Evolutionary conservation across 37 sponge, comb jelly and placozoan species (phyloP), one percentile per base, ranked within the genome.

Genomic region (Aphrocallistes beatrix): DNA sequence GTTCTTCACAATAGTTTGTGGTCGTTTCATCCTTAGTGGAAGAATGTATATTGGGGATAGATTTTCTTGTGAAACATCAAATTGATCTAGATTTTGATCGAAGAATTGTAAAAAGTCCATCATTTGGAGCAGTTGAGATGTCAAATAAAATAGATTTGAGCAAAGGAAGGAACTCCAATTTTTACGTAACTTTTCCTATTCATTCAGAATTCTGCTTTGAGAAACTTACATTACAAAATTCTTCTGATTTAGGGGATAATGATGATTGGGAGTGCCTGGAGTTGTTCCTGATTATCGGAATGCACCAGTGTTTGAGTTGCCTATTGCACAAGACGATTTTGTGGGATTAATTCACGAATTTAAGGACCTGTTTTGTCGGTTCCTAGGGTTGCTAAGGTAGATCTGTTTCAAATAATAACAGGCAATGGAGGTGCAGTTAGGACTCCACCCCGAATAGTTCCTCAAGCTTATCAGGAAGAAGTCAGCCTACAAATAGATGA

Each of bases 401-500:
- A 60, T 19, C 28, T 25, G n/a, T 60, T 60, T 60, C 75, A 60
- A 30, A 60, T 60, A 19, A 60, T 19, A 28, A 60, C 75, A 25
- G 75, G 75, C n/a, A 30, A 32, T 60, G 1, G 28, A 25, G 75
- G 75, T 19, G 75, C n/a, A n/a, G n/a, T 60, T 25, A 60, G 75
- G n/a, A 60, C 75, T 19, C 75, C 75, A 19, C 75, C 75, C n/a
- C 10, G 75, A 60, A 60, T 60, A 30, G 75, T 60, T 60, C 75
- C 75, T 25, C 34, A 60, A 36, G 82, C 84, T 34, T 91, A 87
- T 42, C 83, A 82, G 60, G 51, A 83, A 30, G 92, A 92, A 85
- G 89, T 89, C 0, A 47, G 89, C 81, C 13, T 39, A 1, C 91
- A 88, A 50, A 25, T 88, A n/a, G 42, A 82, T 23, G 40, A 86